Base-by-base conservation (phyloP, 92 coral and sea anemone species). In the Palythoa heliodiscus region DNA sequence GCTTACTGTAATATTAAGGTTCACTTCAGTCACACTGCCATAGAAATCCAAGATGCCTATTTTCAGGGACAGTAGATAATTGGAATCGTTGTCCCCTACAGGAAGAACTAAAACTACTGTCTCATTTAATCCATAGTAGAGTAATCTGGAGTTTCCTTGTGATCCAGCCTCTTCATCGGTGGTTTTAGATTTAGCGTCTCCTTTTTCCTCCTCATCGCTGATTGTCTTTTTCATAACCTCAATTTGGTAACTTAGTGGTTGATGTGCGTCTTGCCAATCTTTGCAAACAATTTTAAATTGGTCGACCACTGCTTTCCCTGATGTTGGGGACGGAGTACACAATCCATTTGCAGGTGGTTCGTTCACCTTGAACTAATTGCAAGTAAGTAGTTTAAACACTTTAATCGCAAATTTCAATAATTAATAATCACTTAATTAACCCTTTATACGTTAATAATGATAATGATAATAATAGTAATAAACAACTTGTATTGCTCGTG, bases 21-120 rank as follows among this genome's bases (percentile, higher is more conserved):
- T 43, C 16, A 48, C 24, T 64, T 61, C 83, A 10, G 72, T 24
- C 16, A 64, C 22, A 11, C 55, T 25, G 20, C 83, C 83, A 64
- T 61, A 79, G 2, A 48, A 64, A 40, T 79, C 83, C 83, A 79
- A 39, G 19, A 79, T 48, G n/a, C 73, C 83, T 10, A 79, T 64
- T 64, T 40, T 63, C 24, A 79, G 50, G 2, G 53, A 37, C 24
- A 79, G 72, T 20, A 4, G 4, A 40, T 63, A 79, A 1, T 24
- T 64, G 23, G 40, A 22, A 4, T 55, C 73, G 13, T 60, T 79
- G 57, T 79, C 72, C 11, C 83, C 83, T 19, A 79, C 16, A 6
- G 83, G 83, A 1, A 79, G 72, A 22, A 79, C 72, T 24, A 79
- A 20, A 11, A 54, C 19, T 11, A 63, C 38, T 4, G 83, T 79